These are phyloP conservation scores for Idaea dimidiata DNA, from an alignment of 2,888 invertebrate species.

Conservation along the genomic window DNA sequence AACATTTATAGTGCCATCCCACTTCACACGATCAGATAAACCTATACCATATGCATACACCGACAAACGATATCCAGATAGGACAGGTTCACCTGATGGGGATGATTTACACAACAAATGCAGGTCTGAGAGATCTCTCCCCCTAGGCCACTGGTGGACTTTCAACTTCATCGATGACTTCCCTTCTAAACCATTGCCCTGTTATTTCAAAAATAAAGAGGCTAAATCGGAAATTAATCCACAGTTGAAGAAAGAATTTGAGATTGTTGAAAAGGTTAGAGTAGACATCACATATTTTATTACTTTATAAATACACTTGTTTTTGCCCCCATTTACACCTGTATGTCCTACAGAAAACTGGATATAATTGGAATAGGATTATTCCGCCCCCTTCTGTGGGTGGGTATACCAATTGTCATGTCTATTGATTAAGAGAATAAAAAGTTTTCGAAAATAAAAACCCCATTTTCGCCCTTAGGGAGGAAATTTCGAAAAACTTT, in stretches of 20 bases:
- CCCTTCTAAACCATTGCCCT: conserved; percentile 82
- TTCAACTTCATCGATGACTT: conserved; percentile 83
- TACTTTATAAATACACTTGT: no score
- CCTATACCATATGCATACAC: conserved; percentile 65
- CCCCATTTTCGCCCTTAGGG: no score
- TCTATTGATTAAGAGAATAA: no score
- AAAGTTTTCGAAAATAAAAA: no score
- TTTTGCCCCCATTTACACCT: no score
- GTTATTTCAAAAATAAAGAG: conserved; percentile 78
- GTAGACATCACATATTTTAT: not conserved
- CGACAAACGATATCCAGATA: conserved; percentile 50
- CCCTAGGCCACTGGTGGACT: conserved; percentile 79
- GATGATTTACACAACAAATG: conserved; percentile 55
- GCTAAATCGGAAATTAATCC: conserved; percentile 54
- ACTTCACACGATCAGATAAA: conserved; percentile 89
- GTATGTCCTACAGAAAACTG: no score
- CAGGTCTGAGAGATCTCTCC: conserved; percentile 53
- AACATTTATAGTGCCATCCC: conserved; percentile 87
- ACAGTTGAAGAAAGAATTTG: conserved; percentile 62
- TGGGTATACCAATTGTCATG: no score
- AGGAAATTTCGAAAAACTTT: no score
- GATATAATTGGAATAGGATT: no score
- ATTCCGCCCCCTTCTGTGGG: no score
- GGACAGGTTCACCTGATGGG: conserved; percentile 34
- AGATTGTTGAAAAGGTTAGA: conserved; percentile 70